A percentile compares a stretch with the other conserved stretches of the same genome.
These are phyloP conservation scores for Hylaeus anthracinus DNA, from an alignment of 1,140 invertebrate species.

Conservation along the genomic window DNA sequence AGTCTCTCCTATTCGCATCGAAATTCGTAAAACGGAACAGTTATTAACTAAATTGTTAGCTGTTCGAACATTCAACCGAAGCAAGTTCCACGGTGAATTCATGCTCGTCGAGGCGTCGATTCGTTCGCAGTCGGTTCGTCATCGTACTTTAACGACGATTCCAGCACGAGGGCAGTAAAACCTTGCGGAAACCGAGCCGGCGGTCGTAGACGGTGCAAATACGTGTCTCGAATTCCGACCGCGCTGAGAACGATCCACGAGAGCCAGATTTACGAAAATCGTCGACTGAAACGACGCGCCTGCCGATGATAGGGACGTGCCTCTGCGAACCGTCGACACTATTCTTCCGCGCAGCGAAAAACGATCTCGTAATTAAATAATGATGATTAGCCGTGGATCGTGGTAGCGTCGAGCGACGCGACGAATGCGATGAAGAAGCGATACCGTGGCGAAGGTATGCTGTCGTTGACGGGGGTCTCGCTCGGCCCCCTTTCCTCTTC, in stretches of 20 bases:
- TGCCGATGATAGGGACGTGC: constrained; percentile 24
- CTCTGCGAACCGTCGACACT: constrained; percentile 33
- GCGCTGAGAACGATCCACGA: background rate
- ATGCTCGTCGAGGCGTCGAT: too few species aligned
- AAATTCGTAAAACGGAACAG: too few species aligned
- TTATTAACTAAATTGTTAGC: too few species aligned
- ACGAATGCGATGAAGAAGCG: constrained; percentile 74
- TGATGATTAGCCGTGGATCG: constrained; percentile 68
- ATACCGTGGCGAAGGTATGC: constrained; percentile 66
- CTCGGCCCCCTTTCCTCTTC: constrained; percentile 34
- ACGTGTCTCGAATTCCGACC: constrained; percentile 22
- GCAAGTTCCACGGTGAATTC: too few species aligned
- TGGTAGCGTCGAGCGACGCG: constrained; percentile 67
- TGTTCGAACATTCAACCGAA: too few species aligned
- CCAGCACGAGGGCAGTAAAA: constrained; percentile 15
- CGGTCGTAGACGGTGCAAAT: too few species aligned
- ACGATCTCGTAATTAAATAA: constrained; percentile 73
- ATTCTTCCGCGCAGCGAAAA: constrained; percentile 51
- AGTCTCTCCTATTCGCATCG: too few species aligned
- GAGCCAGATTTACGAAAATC: constrained; percentile 40
- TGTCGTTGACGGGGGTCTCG: constrained; percentile 68
- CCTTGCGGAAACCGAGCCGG: background rate
- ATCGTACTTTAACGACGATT: constrained; percentile 26
- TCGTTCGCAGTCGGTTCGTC: too few species aligned
- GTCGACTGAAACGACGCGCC: background rate